Conservation (phyloP, 2,113 vertebrate species). For the Odobenus rosmarus region DNA sequence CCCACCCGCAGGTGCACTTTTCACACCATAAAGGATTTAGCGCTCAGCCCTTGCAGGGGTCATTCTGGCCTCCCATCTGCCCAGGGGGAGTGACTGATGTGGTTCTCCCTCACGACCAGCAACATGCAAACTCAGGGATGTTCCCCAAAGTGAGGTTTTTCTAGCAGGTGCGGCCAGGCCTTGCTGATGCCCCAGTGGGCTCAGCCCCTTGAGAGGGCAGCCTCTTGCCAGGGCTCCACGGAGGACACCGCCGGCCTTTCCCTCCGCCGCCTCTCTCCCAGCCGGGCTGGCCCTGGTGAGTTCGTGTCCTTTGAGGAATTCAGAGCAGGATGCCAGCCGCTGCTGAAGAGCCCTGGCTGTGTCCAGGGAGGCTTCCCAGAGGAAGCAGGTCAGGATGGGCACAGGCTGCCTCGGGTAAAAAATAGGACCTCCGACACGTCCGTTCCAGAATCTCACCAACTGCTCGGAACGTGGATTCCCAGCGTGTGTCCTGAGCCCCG, state of each 20-base stretch:
- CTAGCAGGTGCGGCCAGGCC: background rate
- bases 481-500: fast-evolving
- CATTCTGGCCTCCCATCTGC: background rate
- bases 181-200: background rate
- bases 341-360: fast-evolving
- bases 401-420: background rate
- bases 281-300: fast-evolving
- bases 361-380: background rate
- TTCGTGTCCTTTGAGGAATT: background rate
- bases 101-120: background rate
- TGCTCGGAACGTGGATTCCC: background rate
- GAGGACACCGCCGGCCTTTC: fast-evolving
- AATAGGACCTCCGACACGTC: background rate
- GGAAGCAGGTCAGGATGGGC: background rate
- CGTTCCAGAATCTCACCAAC: background rate
- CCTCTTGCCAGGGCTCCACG: fast-evolving
- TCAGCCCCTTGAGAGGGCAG: background rate
- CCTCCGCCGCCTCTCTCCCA: fast-evolving
- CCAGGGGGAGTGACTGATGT: fast-evolving
- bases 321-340: fast-evolving
- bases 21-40: fast-evolving
- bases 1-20: fast-evolving
- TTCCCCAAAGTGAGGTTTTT: background rate
- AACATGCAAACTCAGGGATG: too few species aligned
- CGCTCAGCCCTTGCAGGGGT: background rate